Conservation (phyloP, 2,797 vertebrate species). For the Karalla daura region DNA sequence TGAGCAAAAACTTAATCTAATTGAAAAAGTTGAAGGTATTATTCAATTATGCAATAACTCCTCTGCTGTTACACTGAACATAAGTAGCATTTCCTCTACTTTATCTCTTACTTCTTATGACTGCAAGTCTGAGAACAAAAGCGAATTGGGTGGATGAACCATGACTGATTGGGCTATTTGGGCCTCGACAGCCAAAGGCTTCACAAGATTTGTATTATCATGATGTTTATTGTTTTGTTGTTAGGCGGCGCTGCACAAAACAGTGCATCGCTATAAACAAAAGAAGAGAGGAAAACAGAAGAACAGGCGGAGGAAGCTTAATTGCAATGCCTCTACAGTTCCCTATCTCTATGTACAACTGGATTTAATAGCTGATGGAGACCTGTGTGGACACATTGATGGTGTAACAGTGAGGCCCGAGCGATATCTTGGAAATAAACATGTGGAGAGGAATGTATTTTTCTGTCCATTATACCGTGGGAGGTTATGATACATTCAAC, state of each 20-base stretch:
- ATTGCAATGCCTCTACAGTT: no score
- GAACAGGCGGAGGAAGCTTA: no score
- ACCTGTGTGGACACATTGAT: not conserved
- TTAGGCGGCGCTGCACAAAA: not conserved
- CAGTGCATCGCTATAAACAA: not conserved
- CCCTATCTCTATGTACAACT: no score
- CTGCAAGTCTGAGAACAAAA: not conserved
- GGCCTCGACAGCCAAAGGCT: not conserved
- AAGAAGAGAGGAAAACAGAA: no score
- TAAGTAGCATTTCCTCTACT: conserved; percentile 5
- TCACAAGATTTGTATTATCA: not conserved
- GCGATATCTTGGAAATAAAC: not conserved
- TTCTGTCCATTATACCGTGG: not conserved
- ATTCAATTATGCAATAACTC: conserved; percentile 10
- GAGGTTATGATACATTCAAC: conserved; percentile 14
- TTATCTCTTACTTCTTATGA: conserved; percentile 5
- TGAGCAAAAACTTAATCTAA: not conserved
- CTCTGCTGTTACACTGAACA: conserved; percentile 10
- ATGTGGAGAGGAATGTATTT: not conserved
- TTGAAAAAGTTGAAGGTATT: not conserved
- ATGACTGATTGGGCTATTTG: not conserved
- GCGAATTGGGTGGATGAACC: conserved; percentile 1
- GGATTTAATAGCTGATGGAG: not conserved
- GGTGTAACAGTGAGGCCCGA: not conserved
- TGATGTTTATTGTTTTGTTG: not conserved